Percentiles rank a stretch among this genome's conserved stretches.
Evolutionary conservation across 1,140 invertebrate species (phyloP).

Genomic region (Atta texana): DNA sequence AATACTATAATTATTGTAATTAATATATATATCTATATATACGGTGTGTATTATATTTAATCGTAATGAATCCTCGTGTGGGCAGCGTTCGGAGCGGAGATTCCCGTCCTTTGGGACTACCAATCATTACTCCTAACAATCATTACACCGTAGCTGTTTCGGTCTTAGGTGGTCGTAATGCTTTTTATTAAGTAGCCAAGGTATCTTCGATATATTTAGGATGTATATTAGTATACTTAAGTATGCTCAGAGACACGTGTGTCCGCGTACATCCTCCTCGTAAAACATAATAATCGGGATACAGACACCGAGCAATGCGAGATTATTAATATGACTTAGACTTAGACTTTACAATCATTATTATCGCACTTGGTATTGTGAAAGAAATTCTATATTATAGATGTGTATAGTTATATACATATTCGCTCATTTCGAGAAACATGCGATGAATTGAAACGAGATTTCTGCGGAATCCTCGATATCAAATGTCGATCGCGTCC

Average conservation of each 20-base stretch:
- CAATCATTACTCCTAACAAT: neutral
- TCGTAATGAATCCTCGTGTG: constrained; percentile 80
- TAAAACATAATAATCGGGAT: neutral
- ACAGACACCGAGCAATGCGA: constrained; percentile 1
- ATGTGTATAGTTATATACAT: constrained; percentile 19
- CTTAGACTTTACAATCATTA: constrained; percentile 51
- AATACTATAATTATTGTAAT: constrained; percentile 83
- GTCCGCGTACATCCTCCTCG: neutral
- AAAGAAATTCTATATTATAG: constrained; percentile 11
- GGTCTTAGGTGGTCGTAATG: too few species aligned
- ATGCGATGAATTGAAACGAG: neutral
- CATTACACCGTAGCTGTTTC: neutral
- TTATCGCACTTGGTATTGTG: constrained; percentile 27
- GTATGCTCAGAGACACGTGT: constrained; percentile 21
- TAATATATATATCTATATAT: constrained; percentile 70
- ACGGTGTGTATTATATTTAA: constrained; percentile 84
- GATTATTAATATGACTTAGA: constrained; percentile 42
- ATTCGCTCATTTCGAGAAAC: constrained; percentile 49
- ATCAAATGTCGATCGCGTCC: neutral
- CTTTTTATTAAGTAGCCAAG: constrained; percentile 17
- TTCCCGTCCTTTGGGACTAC: constrained; percentile 76
- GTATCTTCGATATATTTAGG: constrained; percentile 30
- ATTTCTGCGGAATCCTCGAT: constrained; percentile 26
- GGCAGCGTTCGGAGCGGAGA: constrained; percentile 78
- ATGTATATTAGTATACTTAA: constrained; percentile 3